A percentile compares a stretch with the other conserved stretches of the same genome.
These are phyloP conservation scores for Drosophila siamana DNA, from an alignment of 2,888 invertebrate genomes.

Conservation along the genomic window DNA sequence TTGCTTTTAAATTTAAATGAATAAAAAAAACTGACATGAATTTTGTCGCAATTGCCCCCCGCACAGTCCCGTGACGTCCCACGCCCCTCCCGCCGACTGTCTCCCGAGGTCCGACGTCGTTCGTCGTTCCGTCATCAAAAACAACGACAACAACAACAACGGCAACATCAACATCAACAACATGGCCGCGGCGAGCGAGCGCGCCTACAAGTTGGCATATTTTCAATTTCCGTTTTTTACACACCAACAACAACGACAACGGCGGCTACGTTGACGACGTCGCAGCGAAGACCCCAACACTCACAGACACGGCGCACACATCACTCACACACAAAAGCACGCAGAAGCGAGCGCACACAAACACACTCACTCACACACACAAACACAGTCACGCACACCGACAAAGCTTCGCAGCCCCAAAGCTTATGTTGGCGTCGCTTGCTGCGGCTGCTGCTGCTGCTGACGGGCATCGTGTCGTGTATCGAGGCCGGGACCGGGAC, in stretches of 20 bases:
- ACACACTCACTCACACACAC: slow-evolving; percentile 27
- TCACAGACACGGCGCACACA: slow-evolving; percentile 34
- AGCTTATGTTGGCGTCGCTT: slow-evolving; percentile 66
- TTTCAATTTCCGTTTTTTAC: slow-evolving; percentile 84
- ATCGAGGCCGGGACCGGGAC: slow-evolving; percentile 9
- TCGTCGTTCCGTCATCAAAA: slow-evolving; percentile 23
- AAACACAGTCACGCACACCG: slow-evolving; percentile 34
- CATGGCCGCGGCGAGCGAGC: slow-evolving; percentile 60
- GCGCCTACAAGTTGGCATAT: slow-evolving; percentile 85
- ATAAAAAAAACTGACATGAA: slow-evolving; percentile 81
- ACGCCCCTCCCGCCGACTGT: not conserved
- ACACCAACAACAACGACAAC: slow-evolving; percentile 47
- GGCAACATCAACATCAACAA: slow-evolving; percentile 39
- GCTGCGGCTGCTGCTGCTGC: slow-evolving; percentile 10
- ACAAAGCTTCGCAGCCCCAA: slow-evolving; percentile 65
- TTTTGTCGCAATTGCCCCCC: slow-evolving; percentile 66
- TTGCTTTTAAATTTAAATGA: slow-evolving; percentile 82
- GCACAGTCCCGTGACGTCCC: slow-evolving; percentile 11
- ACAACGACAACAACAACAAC: slow-evolving; percentile 11
- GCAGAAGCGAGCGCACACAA: slow-evolving; percentile 13
- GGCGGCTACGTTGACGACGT: not conserved
- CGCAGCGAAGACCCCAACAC: slow-evolving; percentile 52
- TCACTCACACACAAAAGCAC: slow-evolving; percentile 17
- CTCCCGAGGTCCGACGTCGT: not conserved
- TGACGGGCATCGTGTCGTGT: slow-evolving; percentile 13